Evolutionary conservation across 2,888 invertebrate genomes (phyloP).

Genomic region (Nudaria mundana): DNA sequence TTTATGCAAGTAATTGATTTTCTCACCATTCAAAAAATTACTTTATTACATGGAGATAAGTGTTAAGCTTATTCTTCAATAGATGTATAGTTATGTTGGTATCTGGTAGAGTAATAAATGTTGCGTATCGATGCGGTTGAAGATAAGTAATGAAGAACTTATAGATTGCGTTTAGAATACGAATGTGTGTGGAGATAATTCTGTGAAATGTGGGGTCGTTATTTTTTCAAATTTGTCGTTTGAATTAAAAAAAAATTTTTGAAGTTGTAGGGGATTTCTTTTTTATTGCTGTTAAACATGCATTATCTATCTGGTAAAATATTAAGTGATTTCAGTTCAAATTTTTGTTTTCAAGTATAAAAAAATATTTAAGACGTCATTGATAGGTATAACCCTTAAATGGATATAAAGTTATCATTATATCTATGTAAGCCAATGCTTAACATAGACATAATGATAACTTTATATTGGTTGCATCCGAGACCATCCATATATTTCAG

Average conservation of each 20-base stretch:
- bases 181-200: constrained; percentile 50
- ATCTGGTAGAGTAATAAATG: constrained; percentile 70
- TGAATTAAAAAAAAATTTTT: constrained; percentile 15
- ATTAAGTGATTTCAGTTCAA: background rate
- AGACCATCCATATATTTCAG: too few species aligned
- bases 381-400: too few species aligned
- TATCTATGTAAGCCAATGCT: too few species aligned
- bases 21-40: constrained; percentile 10
- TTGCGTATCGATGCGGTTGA: constrained; percentile 79
- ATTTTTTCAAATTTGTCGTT: constrained; percentile 19
- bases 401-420: too few species aligned
- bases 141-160: constrained; percentile 78
- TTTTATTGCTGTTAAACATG: background rate
- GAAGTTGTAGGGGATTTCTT: background rate
- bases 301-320: background rate
- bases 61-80: background rate
- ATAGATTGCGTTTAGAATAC: constrained; percentile 64
- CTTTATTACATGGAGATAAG: background rate
- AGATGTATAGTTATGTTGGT: constrained; percentile 29
- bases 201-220: constrained; percentile 28
- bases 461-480: too few species aligned
- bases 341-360: too few species aligned
- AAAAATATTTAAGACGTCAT: too few species aligned
- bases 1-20: constrained; percentile 18
- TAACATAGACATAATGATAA: too few species aligned